Percentiles rank a stretch among this genome's conserved stretches.
Conservation (phyloP, 2,888 invertebrate species). For the Melangyna quadrimaculata region DNA sequence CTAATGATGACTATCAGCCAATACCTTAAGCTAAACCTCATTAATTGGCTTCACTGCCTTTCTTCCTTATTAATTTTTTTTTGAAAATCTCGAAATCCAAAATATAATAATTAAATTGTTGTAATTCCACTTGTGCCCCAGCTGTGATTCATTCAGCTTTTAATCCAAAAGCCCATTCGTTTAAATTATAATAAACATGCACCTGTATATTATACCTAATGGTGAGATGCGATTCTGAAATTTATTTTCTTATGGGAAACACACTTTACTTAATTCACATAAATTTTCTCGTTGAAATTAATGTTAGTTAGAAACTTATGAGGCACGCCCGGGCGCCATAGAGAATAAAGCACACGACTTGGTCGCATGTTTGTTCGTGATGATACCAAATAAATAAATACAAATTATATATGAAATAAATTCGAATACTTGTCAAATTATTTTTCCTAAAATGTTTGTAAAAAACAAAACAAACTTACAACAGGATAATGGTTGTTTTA, state of each 20-base stretch:
- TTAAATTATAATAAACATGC: conserved; percentile 56
- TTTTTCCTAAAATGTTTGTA: too few species aligned
- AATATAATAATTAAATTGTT: neutral
- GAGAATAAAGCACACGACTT: neutral
- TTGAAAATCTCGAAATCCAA: conserved; percentile 3
- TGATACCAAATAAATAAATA: neutral
- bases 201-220: conserved; percentile 45
- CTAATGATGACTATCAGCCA: conserved; percentile 26
- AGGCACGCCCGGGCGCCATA: conserved; percentile 27
- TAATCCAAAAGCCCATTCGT: conserved; percentile 41
- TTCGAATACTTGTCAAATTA: too few species aligned
- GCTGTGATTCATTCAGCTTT: conserved; percentile 41
- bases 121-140: conserved; percentile 25
- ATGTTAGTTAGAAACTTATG: neutral
- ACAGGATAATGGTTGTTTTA: too few species aligned
- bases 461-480: too few species aligned
- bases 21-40: conserved; percentile 43
- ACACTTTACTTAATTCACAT: conserved; percentile 44
- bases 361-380: neutral
- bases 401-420: neutral
- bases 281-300: conserved; percentile 3
- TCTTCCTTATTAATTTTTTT: conserved; percentile 7
- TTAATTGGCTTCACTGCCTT: conserved; percentile 42
- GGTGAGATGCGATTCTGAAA: neutral
- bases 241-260: conserved; percentile 40